Base-by-base conservation (phyloP, 2,888 invertebrate genomes). In the Nudaria mundana region DNA sequence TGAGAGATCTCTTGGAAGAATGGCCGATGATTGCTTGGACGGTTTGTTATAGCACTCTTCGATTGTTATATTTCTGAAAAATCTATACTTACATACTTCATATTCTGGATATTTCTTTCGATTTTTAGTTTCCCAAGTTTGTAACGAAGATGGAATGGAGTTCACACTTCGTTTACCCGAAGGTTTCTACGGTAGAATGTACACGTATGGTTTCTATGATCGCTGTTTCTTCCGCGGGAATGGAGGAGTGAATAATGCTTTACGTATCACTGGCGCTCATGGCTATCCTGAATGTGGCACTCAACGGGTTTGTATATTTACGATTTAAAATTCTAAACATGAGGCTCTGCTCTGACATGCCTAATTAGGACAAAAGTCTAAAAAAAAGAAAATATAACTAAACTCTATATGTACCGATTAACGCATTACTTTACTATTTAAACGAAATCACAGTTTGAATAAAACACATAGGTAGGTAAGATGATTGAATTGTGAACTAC, bases 261-360 rank as follows among this genome's bases (percentile, higher is more conserved):
- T 97, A 10, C 90, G 96, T 41, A 96, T 97, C 40, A 95, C 95
- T 60, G 96, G 97, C 10, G 94, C 95, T 2, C 95, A 96, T 76
- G 97, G 97, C n/a, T 97, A 96, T 77, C 97, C 97, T 0, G 96
- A 97, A 79, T 97, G 97, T 79, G 97, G 97, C 30, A 97, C 97
- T 2, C 95, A 96, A 71, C 90, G 94, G 77, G 95, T 95, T 39
- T 11, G 60, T 59, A 30, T 34, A 16, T 24, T 14, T 14, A 23
- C 5, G 1, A 12, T 30, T 30, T 23, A n/a, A n/a, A n/a, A n/a
- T n/a, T n/a, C n/a, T n/a, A n/a, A n/a, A n/a, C n/a, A n/a, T n/a
- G n/a, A n/a, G n/a, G n/a, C n/a, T n/a, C n/a, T n/a, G n/a, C n/a
- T n/a, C n/a, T n/a, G n/a, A n/a, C n/a, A n/a, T n/a, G n/a, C n/a